A percentile compares a stretch with the other conserved stretches of the same genome.
These are phyloP conservation scores for Poeciliopsis occidentalis DNA, from an alignment of 2,113 vertebrate species.

Conservation along the genomic window DNA sequence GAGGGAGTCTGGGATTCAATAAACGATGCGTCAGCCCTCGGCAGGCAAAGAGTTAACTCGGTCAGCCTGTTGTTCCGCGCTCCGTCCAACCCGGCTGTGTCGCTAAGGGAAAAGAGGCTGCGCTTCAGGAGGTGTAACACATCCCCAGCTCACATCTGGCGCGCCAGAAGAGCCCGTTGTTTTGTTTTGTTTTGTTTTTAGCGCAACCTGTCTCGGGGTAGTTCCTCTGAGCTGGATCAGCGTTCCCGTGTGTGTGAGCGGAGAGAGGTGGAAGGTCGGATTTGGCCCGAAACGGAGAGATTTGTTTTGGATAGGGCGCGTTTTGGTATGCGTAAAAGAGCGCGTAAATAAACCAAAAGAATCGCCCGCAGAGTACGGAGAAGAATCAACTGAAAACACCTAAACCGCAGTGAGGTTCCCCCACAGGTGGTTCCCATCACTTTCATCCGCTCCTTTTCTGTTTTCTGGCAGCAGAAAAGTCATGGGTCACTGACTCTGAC, in stretches of 20 bases:
- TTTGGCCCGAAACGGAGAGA: background rate
- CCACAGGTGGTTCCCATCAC: conserved; percentile 73
- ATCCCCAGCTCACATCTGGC: conserved; percentile 64
- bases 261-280: conserved; percentile 22
- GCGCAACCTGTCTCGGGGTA: background rate
- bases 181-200: background rate
- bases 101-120: conserved; percentile 63
- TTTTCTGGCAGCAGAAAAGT: background rate
- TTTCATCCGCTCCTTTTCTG: background rate
- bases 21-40: conserved; percentile 39
- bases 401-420: conserved; percentile 14
- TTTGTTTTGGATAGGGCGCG: background rate
- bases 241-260: background rate
- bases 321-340: conserved; percentile 19
- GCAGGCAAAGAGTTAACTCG: conserved; percentile 73
- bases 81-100: conserved; percentile 69
- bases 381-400: background rate
- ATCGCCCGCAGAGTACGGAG: background rate
- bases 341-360: background rate
- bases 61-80: conserved; percentile 56
- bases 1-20: conserved; percentile 50
- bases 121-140: conserved; percentile 73
- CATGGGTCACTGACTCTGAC: conserved; percentile 23
- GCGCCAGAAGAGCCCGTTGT: conserved; percentile 7
- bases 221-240: background rate